Evolutionary conservation across 2,797 vertebrate species (phyloP).

Genomic region (Scarus forsteni): DNA sequence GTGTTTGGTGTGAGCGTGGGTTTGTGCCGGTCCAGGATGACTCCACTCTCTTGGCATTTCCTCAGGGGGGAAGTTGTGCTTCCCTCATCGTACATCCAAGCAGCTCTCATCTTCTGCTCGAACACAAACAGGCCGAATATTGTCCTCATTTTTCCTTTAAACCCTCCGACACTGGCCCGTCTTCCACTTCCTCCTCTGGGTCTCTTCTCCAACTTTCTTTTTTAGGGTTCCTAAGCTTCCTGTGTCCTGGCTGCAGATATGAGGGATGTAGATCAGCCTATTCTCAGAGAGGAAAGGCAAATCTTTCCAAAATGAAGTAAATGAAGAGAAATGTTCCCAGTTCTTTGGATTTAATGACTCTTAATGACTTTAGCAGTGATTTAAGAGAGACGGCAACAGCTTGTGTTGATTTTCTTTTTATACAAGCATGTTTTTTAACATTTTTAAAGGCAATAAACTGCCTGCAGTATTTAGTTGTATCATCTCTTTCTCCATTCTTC

Average conservation of each 20-base stretch:
- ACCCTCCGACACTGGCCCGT: slow-evolving; percentile 16
- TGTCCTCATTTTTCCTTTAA: slow-evolving; percentile 6
- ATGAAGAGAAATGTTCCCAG: neutral
- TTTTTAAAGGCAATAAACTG: no score
- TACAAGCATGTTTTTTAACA: neutral
- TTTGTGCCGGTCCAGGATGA: slow-evolving; percentile 47
- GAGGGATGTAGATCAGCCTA: slow-evolving; percentile 14
- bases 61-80: slow-evolving; percentile 46
- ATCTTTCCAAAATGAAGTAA: neutral
- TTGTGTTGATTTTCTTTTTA: no score
- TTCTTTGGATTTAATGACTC: neutral
- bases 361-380: neutral
- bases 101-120: slow-evolving; percentile 41
- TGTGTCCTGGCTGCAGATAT: slow-evolving; percentile 5
- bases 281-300: slow-evolving; percentile 11
- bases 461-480: no score
- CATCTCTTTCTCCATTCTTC: no score
- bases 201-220: neutral
- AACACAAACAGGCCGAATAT: slow-evolving; percentile 22
- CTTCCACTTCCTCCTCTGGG: slow-evolving; percentile 13
- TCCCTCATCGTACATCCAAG: slow-evolving; percentile 42
- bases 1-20: slow-evolving; percentile 18
- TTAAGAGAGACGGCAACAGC: neutral
- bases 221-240: neutral
- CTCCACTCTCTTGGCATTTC: slow-evolving; percentile 71